These are phyloP conservation scores for Drosophila buzzatii DNA, from an alignment of 2,888 invertebrate genomes.

Conservation along the genomic window DNA sequence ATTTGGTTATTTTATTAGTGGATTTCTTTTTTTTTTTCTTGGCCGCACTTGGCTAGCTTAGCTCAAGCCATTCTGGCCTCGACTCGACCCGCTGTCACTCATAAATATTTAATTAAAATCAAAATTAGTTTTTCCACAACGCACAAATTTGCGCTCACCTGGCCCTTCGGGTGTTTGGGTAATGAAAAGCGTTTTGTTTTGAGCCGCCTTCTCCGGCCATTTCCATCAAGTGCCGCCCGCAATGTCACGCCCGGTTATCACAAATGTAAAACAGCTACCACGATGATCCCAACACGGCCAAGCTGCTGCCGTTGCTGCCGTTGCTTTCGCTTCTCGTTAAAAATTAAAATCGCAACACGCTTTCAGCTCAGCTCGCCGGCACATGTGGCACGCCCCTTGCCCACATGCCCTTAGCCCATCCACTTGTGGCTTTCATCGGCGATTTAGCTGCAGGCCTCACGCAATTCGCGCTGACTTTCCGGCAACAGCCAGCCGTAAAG, in stretches of 20 bases:
- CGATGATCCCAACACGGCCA: constrained; percentile 33
- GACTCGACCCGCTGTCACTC: constrained; percentile 19
- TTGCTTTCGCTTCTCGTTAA: constrained; percentile 59
- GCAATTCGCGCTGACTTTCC: constrained; percentile 60
- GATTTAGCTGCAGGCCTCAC: constrained; percentile 69
- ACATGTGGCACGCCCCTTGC: constrained; percentile 15
- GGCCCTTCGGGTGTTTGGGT: constrained; percentile 25
- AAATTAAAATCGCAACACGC: constrained; percentile 72
- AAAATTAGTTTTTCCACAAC: constrained; percentile 69
- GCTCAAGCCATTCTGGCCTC: not conserved
- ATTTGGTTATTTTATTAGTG: constrained; percentile 77
- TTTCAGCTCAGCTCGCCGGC: constrained; percentile 25
- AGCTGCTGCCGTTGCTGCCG: not conserved
- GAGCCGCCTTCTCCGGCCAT: constrained; percentile 13
- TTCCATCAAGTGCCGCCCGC: constrained; percentile 59
- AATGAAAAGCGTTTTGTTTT: constrained; percentile 48
- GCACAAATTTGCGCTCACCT: constrained; percentile 27
- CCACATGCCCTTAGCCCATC: constrained; percentile 12
- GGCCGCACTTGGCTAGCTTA: constrained; percentile 20
- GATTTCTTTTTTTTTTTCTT: constrained; percentile 20
- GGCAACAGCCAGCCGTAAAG: constrained; percentile 42
- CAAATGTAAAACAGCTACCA: constrained; percentile 54
- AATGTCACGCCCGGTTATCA: constrained; percentile 58
- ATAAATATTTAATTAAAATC: constrained; percentile 80
- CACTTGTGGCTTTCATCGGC: constrained; percentile 46